Conservation (phyloP, 2,797 vertebrate genomes). For the Nannoperca australis region DNA sequence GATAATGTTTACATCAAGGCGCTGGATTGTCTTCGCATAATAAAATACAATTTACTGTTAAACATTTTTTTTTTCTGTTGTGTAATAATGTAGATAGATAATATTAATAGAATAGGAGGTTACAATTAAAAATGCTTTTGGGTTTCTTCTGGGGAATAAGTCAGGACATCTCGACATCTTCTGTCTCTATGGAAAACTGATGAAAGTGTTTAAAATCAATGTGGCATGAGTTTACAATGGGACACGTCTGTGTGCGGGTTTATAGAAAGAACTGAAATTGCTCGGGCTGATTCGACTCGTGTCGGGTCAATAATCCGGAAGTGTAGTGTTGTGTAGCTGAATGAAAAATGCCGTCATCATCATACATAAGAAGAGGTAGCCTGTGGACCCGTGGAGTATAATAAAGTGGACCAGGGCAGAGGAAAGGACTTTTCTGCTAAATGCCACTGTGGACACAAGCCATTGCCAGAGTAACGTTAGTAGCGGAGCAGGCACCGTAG, state of each 20-base stretch:
- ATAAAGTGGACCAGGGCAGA: slow-evolving; percentile 11
- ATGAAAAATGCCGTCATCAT: slow-evolving; percentile 47
- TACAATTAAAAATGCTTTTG: background rate
- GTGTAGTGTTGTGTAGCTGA: slow-evolving; percentile 57
- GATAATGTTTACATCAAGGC: background rate
- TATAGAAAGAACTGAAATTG: background rate
- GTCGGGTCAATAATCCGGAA: slow-evolving; percentile 77
- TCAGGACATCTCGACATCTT: background rate
- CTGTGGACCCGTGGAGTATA: slow-evolving; percentile 25
- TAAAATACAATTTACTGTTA: background rate
- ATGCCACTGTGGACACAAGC: slow-evolving; percentile 23
- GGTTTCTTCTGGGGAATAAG: background rate
- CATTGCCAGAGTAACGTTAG: slow-evolving; percentile 11
- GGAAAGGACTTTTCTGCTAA: background rate
- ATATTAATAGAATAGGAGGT: background rate
- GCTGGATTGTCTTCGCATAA: background rate
- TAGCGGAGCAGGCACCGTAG: slow-evolving; percentile 38
- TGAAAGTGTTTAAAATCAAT: background rate
- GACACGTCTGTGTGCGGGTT: background rate
- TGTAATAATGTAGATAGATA: background rate
- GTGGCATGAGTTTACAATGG: background rate
- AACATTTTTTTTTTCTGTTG: background rate
- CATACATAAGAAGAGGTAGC: slow-evolving; percentile 6
- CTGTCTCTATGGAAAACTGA: background rate
- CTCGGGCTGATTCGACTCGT: slow-evolving; percentile 11